Conservation (phyloP, 2,888 invertebrate genomes). For the Trissolcus japonicus region DNA sequence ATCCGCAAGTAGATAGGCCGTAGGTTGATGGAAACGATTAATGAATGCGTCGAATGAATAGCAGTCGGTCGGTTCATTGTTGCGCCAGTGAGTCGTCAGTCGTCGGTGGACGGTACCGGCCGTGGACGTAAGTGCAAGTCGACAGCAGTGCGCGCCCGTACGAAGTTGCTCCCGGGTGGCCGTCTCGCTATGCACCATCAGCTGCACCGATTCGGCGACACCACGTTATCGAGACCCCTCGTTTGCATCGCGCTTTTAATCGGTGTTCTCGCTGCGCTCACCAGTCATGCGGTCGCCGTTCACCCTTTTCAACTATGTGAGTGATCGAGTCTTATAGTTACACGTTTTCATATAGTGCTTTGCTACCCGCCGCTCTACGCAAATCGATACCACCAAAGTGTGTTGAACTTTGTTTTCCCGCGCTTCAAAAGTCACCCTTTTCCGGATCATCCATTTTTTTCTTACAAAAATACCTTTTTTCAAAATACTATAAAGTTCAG, state of each 20-base stretch:
- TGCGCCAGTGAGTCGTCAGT: slow-evolving; percentile 55
- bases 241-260: slow-evolving; percentile 30
- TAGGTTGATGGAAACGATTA: slow-evolving; percentile 56
- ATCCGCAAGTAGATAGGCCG: slow-evolving; percentile 55
- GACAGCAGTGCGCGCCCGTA: slow-evolving; percentile 46
- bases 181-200: slow-evolving; percentile 49
- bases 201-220: slow-evolving; percentile 31
- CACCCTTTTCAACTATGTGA: slow-evolving; percentile 31
- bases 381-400: slow-evolving; percentile 43
- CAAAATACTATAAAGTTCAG: too few species aligned
- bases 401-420: slow-evolving; percentile 44
- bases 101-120: slow-evolving; percentile 51
- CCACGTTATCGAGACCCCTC: slow-evolving; percentile 29
- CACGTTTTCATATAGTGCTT: slow-evolving; percentile 24
- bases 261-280: slow-evolving; percentile 32
- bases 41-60: slow-evolving; percentile 55
- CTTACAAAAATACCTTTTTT: too few species aligned
- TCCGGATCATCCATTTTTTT: too few species aligned
- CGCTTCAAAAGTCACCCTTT: slow-evolving; percentile 11
- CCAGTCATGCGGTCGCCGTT: slow-evolving; percentile 33
- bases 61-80: slow-evolving; percentile 50
- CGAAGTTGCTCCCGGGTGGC: slow-evolving; percentile 42
- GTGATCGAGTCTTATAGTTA: slow-evolving; percentile 29
- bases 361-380: slow-evolving; percentile 12
- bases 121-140: slow-evolving; percentile 40